These are phyloP conservation scores for Ferdinandea cuprea DNA, from an alignment of 2,888 invertebrate genomes.

Conservation along the genomic window DNA sequence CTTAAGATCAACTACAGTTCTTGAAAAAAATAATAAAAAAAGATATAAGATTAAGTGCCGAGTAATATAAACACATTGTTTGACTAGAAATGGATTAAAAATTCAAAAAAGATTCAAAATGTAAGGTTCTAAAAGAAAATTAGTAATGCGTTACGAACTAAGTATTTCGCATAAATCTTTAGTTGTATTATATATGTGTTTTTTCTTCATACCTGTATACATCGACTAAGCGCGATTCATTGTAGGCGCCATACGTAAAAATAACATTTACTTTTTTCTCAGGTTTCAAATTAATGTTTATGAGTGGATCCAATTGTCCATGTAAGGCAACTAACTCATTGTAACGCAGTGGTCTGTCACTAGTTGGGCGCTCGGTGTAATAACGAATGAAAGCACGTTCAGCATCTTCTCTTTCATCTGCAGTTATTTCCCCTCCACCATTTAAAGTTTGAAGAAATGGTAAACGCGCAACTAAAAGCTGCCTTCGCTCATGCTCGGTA, in stretches of 20 bases:
- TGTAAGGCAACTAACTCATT: conserved; percentile 93
- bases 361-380: conserved; percentile 94
- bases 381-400: conserved; percentile 96
- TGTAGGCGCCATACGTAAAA: conserved; percentile 90
- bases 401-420: conserved; percentile 94
- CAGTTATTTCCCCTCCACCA: conserved; percentile 93
- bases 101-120: no score
- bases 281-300: conserved; percentile 93
- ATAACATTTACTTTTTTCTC: conserved; percentile 94
- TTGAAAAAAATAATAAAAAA: conserved; percentile 76
- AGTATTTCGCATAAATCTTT: no score
- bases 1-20: conserved; percentile 92
- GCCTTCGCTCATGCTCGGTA: conserved; percentile 94
- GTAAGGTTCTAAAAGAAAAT: no score
- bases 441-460: conserved; percentile 94
- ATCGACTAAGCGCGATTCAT: conserved; percentile 89
- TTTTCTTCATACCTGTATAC: conserved; percentile 85
- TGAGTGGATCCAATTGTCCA: conserved; percentile 95
- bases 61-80: no score
- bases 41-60: background rate
- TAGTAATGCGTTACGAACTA: no score
- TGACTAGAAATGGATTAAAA: no score
- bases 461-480: conserved; percentile 93
- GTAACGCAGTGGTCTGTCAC: conserved; percentile 89
- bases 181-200: background rate